A percentile compares a stretch with the other conserved stretches of the same genome.
phyloP scores from a whole-genome alignment of 2,797 vertebrate genomes.

The Graptemys geographica region DNA sequence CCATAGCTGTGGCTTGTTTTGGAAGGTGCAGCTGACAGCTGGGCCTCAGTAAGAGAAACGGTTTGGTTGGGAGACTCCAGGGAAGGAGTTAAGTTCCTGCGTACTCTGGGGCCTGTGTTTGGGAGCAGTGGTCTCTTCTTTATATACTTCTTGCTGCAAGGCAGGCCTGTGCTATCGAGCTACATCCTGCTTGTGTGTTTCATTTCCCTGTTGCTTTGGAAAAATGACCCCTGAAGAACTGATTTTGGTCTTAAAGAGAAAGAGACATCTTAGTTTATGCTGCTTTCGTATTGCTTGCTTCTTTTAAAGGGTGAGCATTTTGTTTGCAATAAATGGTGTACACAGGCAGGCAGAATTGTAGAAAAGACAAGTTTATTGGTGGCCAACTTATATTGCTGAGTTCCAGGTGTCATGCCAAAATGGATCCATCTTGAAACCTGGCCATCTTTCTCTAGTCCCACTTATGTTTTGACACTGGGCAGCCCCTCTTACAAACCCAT shows the following conservation, averaged over 20 bases:
- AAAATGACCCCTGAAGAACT: background rate
- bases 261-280: background rate
- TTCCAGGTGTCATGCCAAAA: background rate
- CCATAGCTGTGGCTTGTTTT: background rate
- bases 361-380: background rate
- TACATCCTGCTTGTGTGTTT: background rate
- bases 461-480: background rate
- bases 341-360: background rate
- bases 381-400: background rate
- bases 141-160: background rate
- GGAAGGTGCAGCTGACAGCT: background rate
- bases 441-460: background rate
- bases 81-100: background rate
- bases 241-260: background rate
- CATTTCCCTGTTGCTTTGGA: background rate
- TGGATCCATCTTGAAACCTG: background rate
- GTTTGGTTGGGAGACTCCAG: background rate
- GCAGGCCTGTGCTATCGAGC: background rate
- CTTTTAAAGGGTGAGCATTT: background rate
- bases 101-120: background rate
- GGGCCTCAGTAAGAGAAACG: background rate
- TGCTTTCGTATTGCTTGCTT: background rate
- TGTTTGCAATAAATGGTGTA: background rate
- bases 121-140: background rate
- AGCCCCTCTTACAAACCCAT: background rate